Base-by-base conservation (phyloP, 2,888 invertebrate genomes). In the Pristionchus arcanus region DNA sequence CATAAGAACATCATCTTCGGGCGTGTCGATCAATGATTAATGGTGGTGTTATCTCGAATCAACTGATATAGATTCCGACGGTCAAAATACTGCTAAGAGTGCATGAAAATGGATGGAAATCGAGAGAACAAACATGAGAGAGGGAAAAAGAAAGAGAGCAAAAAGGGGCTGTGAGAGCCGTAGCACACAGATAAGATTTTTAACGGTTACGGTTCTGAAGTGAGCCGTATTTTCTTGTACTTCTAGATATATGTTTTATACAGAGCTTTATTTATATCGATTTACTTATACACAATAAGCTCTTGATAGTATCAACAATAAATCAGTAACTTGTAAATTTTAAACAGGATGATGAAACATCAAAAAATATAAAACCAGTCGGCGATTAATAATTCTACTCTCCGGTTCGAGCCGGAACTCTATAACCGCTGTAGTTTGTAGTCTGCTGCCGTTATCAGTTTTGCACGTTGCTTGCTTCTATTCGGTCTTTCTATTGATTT, bases 401-500 rank as follows among this genome's bases (percentile, higher is more conserved):
- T 31, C 37, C 74, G 81, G 53, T 28, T 81, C 15, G 42, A 28
- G 49, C 81, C 28, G 68, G 15, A 11, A 19, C 31, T 11, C n/a
- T 16, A 53, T 1, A 13, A 28, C 3, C 25, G 1, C 34, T 28
- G 81, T 81, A 81, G 81, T 81, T 53, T 19, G 81, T 49, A 81
- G 81, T 19, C 49, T 81, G 13, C 49, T 34, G 34, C 25, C 21
- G 49, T 81, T 81, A 81, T 53, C 81, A 53, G 81, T 81, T 81
- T 81, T 53, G 15, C 81, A 28, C 42, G 49, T 49, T 77, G n/a
- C n/a, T 81, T 28, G 81, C n/a, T 28, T 49, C 25, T 53, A 28
- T 53, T 42, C 16, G 28, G 16, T 11, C 25, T 11, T 49, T 28
- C 37, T 53, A 81, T 81, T 49, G 81, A 81, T 53, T 77, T 25